Evolutionary conservation across 2,888 invertebrate species (phyloP).

Genomic region (Neoascia interrupta): DNA sequence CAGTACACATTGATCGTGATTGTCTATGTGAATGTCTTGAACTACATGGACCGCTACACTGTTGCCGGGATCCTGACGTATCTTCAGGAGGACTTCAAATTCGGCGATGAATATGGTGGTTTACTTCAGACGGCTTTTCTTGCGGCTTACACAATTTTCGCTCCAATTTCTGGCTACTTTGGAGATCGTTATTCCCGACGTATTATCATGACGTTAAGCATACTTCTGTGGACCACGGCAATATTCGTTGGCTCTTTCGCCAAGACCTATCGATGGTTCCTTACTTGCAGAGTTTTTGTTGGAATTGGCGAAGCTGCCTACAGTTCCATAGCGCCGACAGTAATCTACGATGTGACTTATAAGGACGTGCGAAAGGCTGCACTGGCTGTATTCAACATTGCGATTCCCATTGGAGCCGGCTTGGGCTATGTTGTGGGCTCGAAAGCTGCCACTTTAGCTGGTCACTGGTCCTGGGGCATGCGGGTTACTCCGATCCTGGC

Average conservation of each 20-base stretch:
- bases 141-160: slow-evolving; percentile 19
- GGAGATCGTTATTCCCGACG: slow-evolving; percentile 46
- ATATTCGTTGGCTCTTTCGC: slow-evolving; percentile 37
- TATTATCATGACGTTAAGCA: slow-evolving; percentile 8
- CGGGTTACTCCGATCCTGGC: slow-evolving; percentile 24
- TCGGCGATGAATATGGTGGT: slow-evolving; percentile 41
- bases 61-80: slow-evolving; percentile 38
- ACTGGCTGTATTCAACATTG: slow-evolving; percentile 37
- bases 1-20: slow-evolving; percentile 26
- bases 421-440: slow-evolving; percentile 26
- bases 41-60: slow-evolving; percentile 50
- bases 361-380: slow-evolving; percentile 8
- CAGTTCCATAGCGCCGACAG: slow-evolving; percentile 41
- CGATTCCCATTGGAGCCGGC: slow-evolving; percentile 39
- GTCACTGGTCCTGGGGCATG: slow-evolving; percentile 44
- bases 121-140: slow-evolving; percentile 52
- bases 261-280: slow-evolving; percentile 20
- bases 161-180: slow-evolving; percentile 48
- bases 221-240: slow-evolving; percentile 34
- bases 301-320: slow-evolving; percentile 47
- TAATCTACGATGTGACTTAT: slow-evolving; percentile 44
- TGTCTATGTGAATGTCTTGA: slow-evolving; percentile 30
- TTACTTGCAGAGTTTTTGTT: slow-evolving; percentile 14
- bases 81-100: slow-evolving; percentile 13
- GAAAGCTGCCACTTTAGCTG: not conserved